Percentiles rank a stretch among this genome's conserved stretches.
phyloP scores from a whole-genome alignment of 2,797 vertebrate genomes.

The Hybognathus amarus region DNA sequence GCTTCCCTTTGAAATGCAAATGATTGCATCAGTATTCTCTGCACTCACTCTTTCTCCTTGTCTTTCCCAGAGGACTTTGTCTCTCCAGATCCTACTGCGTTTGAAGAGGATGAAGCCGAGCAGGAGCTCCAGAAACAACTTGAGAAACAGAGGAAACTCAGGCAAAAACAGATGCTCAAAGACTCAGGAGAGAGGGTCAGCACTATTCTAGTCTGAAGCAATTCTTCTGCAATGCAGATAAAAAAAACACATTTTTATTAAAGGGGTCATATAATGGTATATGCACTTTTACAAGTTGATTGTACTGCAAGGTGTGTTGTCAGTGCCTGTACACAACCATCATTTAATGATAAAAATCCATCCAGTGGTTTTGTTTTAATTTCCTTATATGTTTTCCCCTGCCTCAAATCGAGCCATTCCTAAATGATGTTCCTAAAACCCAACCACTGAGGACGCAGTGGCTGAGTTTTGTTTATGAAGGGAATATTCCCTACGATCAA shows the following conservation, averaged over 20 bases:
- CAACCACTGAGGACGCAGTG: no score
- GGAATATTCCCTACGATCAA: no score
- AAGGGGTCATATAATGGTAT: no score
- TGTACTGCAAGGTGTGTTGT: no score
- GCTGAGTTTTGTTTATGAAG: no score
- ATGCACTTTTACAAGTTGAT: no score
- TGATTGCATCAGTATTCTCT: not conserved
- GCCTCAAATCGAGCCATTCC: no score
- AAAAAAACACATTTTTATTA: not conserved
- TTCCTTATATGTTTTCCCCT: no score
- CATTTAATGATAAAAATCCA: no score
- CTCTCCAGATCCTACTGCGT: constrained; percentile 62
- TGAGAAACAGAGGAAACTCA: constrained; percentile 88
- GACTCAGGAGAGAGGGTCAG: constrained; percentile 85
- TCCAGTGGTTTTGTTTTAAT: no score
- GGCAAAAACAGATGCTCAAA: constrained; percentile 82
- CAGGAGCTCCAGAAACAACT: constrained; percentile 91
- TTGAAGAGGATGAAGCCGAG: constrained; percentile 92
- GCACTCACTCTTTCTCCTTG: not conserved
- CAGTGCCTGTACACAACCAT: no score
- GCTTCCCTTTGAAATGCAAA: constrained; percentile 17
- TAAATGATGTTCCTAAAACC: no score
- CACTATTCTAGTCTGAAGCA: not conserved
- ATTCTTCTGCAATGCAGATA: not conserved
- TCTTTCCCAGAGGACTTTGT: constrained; percentile 66